Evolutionary conservation across 1,140 invertebrate genomes (phyloP).

Genomic region (Tetramorium simillimum): DNA sequence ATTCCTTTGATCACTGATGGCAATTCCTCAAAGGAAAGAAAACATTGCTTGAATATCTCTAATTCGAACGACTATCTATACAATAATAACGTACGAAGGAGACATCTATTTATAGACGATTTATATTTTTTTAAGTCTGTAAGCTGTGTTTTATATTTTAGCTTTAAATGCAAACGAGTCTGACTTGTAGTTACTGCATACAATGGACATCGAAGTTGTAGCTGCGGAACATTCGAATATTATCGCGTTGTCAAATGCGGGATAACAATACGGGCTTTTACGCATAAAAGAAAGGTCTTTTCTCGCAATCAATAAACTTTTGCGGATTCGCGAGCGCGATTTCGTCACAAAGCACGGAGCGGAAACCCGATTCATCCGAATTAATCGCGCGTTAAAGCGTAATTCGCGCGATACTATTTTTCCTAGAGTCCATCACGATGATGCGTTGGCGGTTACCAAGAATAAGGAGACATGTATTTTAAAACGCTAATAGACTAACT

Average conservation of each 20-base stretch:
- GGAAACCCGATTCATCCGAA: neutral
- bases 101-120: neutral
- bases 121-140: neutral
- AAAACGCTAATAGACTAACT: constrained; percentile 22
- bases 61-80: neutral
- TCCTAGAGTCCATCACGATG: neutral
- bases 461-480: neutral
- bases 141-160: neutral
- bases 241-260: neutral
- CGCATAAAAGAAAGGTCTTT: neutral
- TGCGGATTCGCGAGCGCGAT: neutral
- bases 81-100: neutral
- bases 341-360: neutral
- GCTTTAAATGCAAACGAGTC: neutral
- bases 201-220: neutral
- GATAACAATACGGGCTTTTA: constrained; percentile 7
- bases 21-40: neutral
- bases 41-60: neutral
- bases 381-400: constrained; percentile 2
- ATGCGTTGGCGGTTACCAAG: neutral
- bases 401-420: neutral
- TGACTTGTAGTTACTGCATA: neutral
- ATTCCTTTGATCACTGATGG: neutral
- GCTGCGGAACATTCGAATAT: neutral
- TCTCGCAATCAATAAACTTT: neutral